A percentile compares a stretch with the other conserved stretches of the same genome.
These are phyloP conservation scores for Stictocephala bisonia DNA, from an alignment of 2,888 invertebrate species.

Conservation along the genomic window DNA sequence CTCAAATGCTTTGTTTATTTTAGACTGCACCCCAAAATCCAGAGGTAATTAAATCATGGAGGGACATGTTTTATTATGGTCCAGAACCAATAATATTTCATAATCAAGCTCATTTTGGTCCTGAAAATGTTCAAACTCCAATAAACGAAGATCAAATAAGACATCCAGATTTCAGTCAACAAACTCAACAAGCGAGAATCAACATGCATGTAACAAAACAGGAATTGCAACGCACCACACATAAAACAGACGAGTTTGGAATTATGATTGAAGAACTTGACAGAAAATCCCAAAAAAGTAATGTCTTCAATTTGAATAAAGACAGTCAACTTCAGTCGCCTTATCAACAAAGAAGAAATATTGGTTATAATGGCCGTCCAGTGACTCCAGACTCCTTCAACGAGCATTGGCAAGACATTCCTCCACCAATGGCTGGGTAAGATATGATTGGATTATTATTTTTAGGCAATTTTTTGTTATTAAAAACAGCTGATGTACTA, in stretches of 20 bases:
- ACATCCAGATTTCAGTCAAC: too few relatives aligned
- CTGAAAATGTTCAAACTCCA: too few relatives aligned
- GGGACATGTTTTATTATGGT: constrained; percentile 10
- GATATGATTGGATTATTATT: too few relatives aligned
- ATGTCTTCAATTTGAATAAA: background rate
- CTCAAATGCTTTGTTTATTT: background rate
- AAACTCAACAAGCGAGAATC: too few relatives aligned
- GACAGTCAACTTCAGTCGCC: background rate
- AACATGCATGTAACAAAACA: too few relatives aligned
- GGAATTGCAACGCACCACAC: too few relatives aligned
- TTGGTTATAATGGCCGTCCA: background rate
- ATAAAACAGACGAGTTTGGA: background rate
- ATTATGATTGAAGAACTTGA: constrained; percentile 3
- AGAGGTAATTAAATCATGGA: constrained; percentile 17
- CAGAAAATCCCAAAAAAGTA: background rate
- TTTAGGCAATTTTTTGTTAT: too few relatives aligned
- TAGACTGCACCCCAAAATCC: background rate
- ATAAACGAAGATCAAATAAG: too few relatives aligned
- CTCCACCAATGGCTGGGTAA: constrained; percentile 25
- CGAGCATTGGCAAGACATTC: background rate
- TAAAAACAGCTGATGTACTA: too few relatives aligned
- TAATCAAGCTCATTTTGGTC: too few relatives aligned
- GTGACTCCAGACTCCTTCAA: background rate
- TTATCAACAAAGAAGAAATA: background rate
- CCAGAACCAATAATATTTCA: constrained; percentile 14